Percentiles rank a stretch among this genome's conserved stretches.
phyloP scores from a whole-genome alignment of 2,888 invertebrate genomes.

The Resseliella maxima region DNA sequence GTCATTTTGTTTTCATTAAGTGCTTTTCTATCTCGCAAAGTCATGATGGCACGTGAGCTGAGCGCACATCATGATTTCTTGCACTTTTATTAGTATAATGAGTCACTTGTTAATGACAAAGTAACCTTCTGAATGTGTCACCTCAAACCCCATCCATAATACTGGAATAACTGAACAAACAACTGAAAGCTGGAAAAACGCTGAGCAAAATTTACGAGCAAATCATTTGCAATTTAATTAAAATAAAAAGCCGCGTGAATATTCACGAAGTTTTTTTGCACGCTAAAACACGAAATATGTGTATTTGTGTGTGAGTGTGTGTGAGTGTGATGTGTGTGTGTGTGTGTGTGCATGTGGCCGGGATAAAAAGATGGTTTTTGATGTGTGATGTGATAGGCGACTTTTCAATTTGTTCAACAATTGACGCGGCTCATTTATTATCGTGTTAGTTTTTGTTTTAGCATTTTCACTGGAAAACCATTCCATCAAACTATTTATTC shows the following conservation, averaged over 20 bases:
- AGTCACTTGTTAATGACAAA: slow-evolving; percentile 49
- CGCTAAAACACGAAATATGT: background rate
- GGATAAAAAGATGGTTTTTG: too few species aligned
- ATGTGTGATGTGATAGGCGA: too few species aligned
- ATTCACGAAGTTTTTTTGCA: background rate
- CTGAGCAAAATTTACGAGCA: background rate
- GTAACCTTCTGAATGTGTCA: slow-evolving; percentile 15
- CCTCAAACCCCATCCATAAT: background rate
- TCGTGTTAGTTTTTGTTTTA: background rate
- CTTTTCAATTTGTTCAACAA: background rate
- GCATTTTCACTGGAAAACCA: background rate
- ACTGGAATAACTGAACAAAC: too few species aligned
- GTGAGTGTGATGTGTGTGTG: too few species aligned
- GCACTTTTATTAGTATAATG: slow-evolving; percentile 39
- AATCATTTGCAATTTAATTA: slow-evolving; percentile 42
- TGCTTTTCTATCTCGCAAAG: slow-evolving; percentile 22
- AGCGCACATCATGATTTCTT: slow-evolving; percentile 36
- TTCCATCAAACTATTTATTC: slow-evolving; percentile 49
- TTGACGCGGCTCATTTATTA: slow-evolving; percentile 3
- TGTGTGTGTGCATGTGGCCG: too few species aligned
- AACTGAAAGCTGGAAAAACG: background rate
- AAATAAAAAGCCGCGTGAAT: background rate
- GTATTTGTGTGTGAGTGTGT: background rate
- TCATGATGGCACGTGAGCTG: slow-evolving; percentile 15
- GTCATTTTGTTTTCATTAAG: slow-evolving; percentile 53